These are phyloP conservation scores for Oryzias dopingdopingensis DNA, from an alignment of 2,797 vertebrate species.

Conservation along the genomic window DNA sequence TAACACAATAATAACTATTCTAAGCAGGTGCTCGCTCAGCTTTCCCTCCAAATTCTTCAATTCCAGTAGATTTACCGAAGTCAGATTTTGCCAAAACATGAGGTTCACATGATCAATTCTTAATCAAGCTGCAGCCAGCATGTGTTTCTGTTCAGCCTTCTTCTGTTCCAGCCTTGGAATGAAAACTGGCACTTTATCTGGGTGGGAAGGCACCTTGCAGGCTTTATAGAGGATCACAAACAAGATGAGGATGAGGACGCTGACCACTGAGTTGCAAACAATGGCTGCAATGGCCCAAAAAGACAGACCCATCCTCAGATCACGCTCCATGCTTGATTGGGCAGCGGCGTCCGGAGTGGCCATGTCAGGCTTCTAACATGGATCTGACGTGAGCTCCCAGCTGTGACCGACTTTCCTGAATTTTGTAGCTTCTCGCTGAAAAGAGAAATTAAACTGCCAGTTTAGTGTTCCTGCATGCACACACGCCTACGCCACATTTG, in stretches of 20 bases:
- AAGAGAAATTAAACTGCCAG: background rate
- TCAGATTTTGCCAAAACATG: background rate
- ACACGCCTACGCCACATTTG: constrained; percentile 12
- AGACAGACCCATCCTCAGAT: constrained; percentile 69
- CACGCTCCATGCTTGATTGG: constrained; percentile 67
- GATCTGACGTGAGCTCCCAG: background rate
- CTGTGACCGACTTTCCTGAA: background rate
- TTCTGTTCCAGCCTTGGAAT: constrained; percentile 32
- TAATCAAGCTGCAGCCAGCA: constrained; percentile 58
- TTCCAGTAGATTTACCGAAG: background rate
- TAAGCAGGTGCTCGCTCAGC: background rate
- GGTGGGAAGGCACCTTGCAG: constrained; percentile 78
- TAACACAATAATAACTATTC: too few relatives aligned
- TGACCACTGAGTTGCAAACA: constrained; percentile 76
- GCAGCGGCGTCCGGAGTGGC: constrained; percentile 3
- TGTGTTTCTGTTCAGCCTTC: constrained; percentile 69
- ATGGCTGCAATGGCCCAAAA: constrained; percentile 76
- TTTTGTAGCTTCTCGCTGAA: constrained; percentile 28
- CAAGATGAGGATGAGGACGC: constrained; percentile 77
- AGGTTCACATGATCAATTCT: background rate
- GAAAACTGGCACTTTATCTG: constrained; percentile 54
- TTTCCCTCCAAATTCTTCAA: background rate
- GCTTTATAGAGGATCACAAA: constrained; percentile 80
- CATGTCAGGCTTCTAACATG: constrained; percentile 3
- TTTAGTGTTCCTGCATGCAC: constrained; percentile 5